phyloP scores from a whole-genome alignment of 2,888 invertebrate genomes.

The Nowickia ferox region DNA sequence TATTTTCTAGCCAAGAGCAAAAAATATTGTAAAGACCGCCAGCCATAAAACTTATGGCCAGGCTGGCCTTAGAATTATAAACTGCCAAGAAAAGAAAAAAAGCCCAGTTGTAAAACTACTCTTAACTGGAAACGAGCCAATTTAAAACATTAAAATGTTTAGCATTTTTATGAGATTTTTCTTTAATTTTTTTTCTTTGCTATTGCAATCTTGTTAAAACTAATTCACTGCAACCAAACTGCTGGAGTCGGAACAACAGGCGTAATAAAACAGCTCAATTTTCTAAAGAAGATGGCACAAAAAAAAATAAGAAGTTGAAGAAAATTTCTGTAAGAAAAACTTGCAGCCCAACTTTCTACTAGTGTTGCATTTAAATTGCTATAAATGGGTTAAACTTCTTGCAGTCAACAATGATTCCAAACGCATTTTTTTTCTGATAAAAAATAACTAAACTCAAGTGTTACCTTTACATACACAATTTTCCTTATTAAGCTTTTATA shows the following conservation, averaged over 20 bases:
- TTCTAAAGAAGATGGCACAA: conserved; percentile 43
- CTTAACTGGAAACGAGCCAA: conserved; percentile 69
- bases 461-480: no score
- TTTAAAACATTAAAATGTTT: conserved; percentile 70
- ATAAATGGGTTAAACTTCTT: background rate
- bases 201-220: conserved; percentile 4
- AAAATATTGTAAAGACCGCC: conserved; percentile 22
- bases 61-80: conserved; percentile 64
- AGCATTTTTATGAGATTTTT: conserved; percentile 63
- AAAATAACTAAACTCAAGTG: background rate
- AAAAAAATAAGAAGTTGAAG: background rate
- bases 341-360: conserved; percentile 8
- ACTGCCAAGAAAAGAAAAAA: conserved; percentile 40
- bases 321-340: conserved; percentile 31
- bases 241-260: conserved; percentile 26
- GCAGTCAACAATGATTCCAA: conserved; percentile 10
- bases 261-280: conserved; percentile 44
- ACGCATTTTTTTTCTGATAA: background rate
- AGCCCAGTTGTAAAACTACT: conserved; percentile 60
- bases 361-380: conserved; percentile 32
- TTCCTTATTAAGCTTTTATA: background rate
- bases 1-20: conserved; percentile 8
- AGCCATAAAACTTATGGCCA: conserved; percentile 62
- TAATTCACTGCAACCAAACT: background rate
- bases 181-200: background rate